These are phyloP conservation scores for Mormyrus lacerda DNA, from an alignment of 2,113 vertebrate genomes.

Conservation along the genomic window DNA sequence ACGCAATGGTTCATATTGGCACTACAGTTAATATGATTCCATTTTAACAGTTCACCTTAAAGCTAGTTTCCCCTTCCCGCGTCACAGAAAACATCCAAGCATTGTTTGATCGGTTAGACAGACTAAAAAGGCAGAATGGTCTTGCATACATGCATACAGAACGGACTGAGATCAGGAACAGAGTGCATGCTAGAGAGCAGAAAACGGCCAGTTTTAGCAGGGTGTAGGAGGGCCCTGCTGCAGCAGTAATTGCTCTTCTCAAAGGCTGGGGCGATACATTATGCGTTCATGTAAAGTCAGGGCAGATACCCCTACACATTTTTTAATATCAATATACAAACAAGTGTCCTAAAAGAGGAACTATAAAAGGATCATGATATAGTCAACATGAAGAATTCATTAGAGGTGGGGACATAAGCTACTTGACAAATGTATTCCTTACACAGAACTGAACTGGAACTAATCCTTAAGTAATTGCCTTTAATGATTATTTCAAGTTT, in stretches of 20 bases:
- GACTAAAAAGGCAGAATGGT: not conserved
- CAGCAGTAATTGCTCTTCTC: not conserved
- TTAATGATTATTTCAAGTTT: not conserved
- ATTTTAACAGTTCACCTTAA: not conserved
- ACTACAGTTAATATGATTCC: not conserved
- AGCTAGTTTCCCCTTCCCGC: not conserved
- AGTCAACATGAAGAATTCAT: not conserved
- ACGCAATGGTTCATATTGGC: not conserved
- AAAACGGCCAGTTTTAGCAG: not conserved
- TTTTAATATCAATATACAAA: not conserved
- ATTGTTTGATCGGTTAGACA: not conserved
- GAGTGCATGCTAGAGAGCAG: not conserved
- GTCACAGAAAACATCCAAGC: not conserved
- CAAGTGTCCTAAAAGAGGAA: not conserved
- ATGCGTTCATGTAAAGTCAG: not conserved
- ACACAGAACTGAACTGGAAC: not conserved
- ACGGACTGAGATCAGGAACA: not conserved
- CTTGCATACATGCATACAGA: conserved; percentile 1
- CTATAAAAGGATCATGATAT: not conserved
- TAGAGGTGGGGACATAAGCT: not conserved
- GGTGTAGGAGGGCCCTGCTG: not conserved
- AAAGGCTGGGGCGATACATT: not conserved
- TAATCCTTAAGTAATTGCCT: not conserved
- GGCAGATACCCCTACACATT: not conserved
- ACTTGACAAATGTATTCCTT: not conserved